Conservation (phyloP, 1,140 invertebrate genomes). For the Vanessa atalanta region DNA sequence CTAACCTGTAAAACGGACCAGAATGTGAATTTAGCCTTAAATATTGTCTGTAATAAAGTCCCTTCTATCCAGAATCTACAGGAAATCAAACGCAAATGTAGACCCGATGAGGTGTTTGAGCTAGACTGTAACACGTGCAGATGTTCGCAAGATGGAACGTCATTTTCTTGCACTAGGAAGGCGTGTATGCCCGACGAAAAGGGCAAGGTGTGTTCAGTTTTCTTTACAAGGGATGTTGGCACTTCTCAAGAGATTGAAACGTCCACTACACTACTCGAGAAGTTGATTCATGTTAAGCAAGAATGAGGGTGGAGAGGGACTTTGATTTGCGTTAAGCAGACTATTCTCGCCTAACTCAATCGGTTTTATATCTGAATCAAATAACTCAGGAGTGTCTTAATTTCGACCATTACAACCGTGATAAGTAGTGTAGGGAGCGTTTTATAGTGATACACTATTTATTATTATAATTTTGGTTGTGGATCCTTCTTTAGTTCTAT, state of each 20-base stretch:
- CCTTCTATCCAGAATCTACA: constrained; percentile 43
- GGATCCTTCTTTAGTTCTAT: not conserved
- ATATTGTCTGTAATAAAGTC: not conserved
- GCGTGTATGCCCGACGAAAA: constrained; percentile 56
- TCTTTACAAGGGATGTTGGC: not conserved
- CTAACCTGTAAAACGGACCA: no score
- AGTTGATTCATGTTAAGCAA: no score
- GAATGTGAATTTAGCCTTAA: no score
- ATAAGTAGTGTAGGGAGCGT: no score
- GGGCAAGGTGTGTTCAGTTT: constrained; percentile 28
- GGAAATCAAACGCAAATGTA: constrained; percentile 62
- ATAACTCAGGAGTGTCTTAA: no score
- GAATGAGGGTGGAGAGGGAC: no score
- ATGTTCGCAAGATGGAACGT: constrained; percentile 76
- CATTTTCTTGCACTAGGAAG: constrained; percentile 73
- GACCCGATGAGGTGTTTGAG: constrained; percentile 75
- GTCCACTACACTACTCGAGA: not conserved
- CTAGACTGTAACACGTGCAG: constrained; percentile 80
- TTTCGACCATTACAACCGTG: no score
- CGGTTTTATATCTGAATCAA: no score
- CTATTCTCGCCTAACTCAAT: no score
- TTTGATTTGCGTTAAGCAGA: no score
- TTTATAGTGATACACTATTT: not conserved
- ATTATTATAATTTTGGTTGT: not conserved
- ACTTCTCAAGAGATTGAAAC: not conserved